A percentile compares a stretch with the other conserved stretches of the same genome.
phyloP scores from a whole-genome alignment of 2,888 invertebrate species.

The Mantis religiosa region DNA sequence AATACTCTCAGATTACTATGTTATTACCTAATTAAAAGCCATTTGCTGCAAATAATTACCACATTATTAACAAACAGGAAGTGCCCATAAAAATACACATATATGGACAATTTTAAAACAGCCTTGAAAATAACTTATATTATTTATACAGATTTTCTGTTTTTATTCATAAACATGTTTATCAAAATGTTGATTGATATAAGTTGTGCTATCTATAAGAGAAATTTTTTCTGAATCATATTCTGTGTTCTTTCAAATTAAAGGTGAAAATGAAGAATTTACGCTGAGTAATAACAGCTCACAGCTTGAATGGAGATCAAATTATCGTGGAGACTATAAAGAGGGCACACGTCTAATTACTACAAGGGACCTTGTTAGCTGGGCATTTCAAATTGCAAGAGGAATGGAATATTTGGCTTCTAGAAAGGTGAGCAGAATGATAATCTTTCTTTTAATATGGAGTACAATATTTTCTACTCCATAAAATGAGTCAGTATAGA shows the following conservation, averaged over 20 bases:
- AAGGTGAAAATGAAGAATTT: constrained; percentile 23
- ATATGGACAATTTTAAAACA: too few relatives aligned
- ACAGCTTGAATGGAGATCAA: constrained; percentile 76
- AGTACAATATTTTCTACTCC: neutral
- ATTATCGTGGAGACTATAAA: constrained; percentile 73
- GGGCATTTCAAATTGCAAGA: constrained; percentile 88
- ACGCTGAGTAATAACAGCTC: constrained; percentile 55
- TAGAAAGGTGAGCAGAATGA: constrained; percentile 60
- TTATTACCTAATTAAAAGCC: too few relatives aligned
- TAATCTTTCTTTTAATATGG: neutral
- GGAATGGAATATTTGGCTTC: constrained; percentile 94
- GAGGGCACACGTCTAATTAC: constrained; percentile 64
- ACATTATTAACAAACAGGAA: too few relatives aligned
- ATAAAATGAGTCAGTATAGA: too few relatives aligned
- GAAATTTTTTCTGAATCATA: neutral
- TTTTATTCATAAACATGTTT: too few relatives aligned
- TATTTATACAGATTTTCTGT: too few relatives aligned
- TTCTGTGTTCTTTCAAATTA: neutral
- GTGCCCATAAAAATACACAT: too few relatives aligned
- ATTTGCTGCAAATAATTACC: too few relatives aligned
- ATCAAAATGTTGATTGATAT: too few relatives aligned
- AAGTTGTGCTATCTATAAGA: neutral
- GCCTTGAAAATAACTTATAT: too few relatives aligned
- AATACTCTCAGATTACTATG: too few relatives aligned
- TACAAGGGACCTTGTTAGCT: constrained; percentile 81